A percentile compares a stretch with the other conserved stretches of the same genome.
Conservation (phyloP, 92 coral and sea anemone species). For the Actinernus sp. region DNA sequence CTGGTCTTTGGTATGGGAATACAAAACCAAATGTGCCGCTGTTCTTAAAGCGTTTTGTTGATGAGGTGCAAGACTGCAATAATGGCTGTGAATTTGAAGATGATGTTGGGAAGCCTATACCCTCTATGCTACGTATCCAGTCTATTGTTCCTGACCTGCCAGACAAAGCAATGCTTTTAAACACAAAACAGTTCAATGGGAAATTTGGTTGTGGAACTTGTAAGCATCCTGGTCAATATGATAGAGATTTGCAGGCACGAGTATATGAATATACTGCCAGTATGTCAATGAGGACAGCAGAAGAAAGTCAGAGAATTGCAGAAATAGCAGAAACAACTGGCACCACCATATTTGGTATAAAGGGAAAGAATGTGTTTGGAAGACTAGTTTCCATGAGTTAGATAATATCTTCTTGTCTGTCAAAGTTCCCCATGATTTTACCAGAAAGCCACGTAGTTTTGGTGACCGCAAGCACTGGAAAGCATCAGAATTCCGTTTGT, state of each 20-base stretch:
- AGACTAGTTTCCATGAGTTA: conserved; percentile 3
- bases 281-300: neutral
- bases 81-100: conserved; percentile 20
- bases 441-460: conserved; percentile 19
- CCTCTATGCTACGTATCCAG: conserved; percentile 24
- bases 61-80: neutral
- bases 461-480: conserved; percentile 13
- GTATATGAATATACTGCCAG: neutral
- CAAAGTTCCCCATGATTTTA: conserved; percentile 19
- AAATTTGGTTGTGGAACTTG: conserved; percentile 30
- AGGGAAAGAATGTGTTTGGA: conserved; percentile 7
- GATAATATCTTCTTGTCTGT: neutral
- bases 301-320: neutral
- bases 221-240: neutral
- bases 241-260: neutral
- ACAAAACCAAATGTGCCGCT: conserved; percentile 27
- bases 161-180: conserved; percentile 33
- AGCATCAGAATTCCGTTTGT: conserved; percentile 21
- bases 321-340: neutral
- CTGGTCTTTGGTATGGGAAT: conserved; percentile 52
- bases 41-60: conserved; percentile 15
- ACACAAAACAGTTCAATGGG: conserved; percentile 31
- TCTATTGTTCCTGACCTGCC: conserved; percentile 26
- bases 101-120: conserved; percentile 2
- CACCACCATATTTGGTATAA: neutral